Base-by-base conservation (phyloP, 2,888 invertebrate genomes). In the Callyntrura guangdongensis region DNA sequence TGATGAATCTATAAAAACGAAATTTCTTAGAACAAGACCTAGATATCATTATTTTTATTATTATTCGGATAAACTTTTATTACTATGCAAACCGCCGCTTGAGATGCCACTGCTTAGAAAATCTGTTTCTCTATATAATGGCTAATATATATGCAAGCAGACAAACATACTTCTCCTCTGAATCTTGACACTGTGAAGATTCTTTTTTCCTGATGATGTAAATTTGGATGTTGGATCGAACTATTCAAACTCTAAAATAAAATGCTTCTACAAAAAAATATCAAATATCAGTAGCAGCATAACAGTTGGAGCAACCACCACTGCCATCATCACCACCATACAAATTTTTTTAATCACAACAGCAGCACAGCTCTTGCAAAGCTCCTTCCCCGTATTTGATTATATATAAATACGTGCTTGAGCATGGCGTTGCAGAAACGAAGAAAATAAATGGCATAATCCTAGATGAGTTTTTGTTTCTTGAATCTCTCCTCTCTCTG, bases 21-120 rank as follows among this genome's bases (percentile, higher is more conserved):
- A 85, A 82, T 47, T 85, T 90, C 90, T 81, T 81, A 90, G 90
- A 90, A 90, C 85, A 90, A 90, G 90, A 79, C 90, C 85, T 90
- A 90, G 82, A 90, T 85, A 85, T 69, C 81, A 79, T 59, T 77
- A 56, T 72, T 22, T 83, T 27, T 64, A 64, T n/a, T 49, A 79
- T 14, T 82, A 69, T 56, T 36, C 36, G 14, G 4, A 49, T 86
- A 36, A 36, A 36, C 36, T 77, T 72, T 86, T 47, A 74, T 25
- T n/a, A n/a, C 74, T 49, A 17, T 0, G 49, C 22, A 56, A 45
- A 67, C 67, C 11, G 17, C 22, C 6, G 36, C 6, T 36, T 2
- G 36, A 5, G 25, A 22, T 25, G 27, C 9, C 8, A 22, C 5
- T 72, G 67, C 17, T 67, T 67, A 36, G 6, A 36, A 36, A 36